Percentiles rank a stretch among this genome's conserved stretches.
These are phyloP conservation scores for Phenacoccus solenopsis DNA, from an alignment of 1,140 invertebrate genomes.

Conservation along the genomic window DNA sequence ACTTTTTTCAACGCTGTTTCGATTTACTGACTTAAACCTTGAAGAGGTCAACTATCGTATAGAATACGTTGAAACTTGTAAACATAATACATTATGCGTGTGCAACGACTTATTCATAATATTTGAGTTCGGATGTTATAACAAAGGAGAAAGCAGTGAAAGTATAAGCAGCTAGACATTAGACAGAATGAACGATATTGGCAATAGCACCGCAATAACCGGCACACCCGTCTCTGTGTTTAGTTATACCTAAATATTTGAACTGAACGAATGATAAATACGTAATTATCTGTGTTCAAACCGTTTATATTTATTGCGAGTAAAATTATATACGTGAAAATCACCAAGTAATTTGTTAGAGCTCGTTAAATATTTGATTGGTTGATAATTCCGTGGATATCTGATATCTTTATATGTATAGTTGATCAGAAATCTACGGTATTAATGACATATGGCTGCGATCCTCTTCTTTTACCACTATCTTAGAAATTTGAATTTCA, in stretches of 20 bases:
- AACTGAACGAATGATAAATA: neutral
- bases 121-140: neutral
- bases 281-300: no score
- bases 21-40: neutral
- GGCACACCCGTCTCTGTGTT: neutral
- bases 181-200: neutral
- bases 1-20: no score
- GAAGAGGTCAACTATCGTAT: neutral
- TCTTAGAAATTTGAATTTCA: no score
- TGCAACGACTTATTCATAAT: neutral
- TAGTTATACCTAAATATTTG: neutral
- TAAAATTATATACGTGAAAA: no score
- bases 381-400: no score
- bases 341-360: no score
- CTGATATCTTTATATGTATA: no score
- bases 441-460: no score
- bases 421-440: no score
- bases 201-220: neutral
- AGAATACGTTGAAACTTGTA: neutral
- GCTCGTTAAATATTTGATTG: no score
- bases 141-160: slow-evolving; percentile 1
- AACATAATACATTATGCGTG: neutral
- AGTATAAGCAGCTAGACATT: neutral
- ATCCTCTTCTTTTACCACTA: no score
- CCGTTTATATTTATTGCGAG: no score